These are phyloP conservation scores for Pissodes strobi DNA, from an alignment of 1,140 invertebrate genomes.

Conservation along the genomic window DNA sequence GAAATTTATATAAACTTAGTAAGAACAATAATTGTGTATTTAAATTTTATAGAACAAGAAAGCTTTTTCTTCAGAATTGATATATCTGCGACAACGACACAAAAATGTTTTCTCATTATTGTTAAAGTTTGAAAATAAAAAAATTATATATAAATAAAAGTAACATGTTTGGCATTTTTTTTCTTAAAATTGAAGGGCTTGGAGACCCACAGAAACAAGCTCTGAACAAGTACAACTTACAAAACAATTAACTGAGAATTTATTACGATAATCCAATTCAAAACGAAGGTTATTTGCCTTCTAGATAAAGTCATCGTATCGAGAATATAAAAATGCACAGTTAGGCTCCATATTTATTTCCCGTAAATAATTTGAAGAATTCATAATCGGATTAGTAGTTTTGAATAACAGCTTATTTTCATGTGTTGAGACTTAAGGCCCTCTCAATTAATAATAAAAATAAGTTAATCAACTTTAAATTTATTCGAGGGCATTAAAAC, in stretches of 20 bases:
- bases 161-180: too few species aligned
- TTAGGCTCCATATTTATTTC: conserved; percentile 11
- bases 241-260: conserved; percentile 1
- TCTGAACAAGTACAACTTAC: background rate
- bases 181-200: too few species aligned
- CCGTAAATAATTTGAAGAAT: conserved; percentile 19
- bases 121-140: too few species aligned
- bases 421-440: background rate
- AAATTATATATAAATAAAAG: too few species aligned
- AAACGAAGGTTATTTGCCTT: background rate
- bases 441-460: conserved; percentile 8
- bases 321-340: conserved; percentile 8
- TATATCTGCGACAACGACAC: too few species aligned
- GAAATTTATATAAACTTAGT: too few species aligned
- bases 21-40: too few species aligned
- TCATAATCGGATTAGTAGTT: conserved; percentile 14
- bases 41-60: too few species aligned
- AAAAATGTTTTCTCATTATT: too few species aligned
- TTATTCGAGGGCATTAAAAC: conserved; percentile 12
- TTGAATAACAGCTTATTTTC: conserved; percentile 6
- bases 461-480: conserved; percentile 14
- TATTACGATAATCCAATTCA: conserved; percentile 8
- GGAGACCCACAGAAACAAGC: too few species aligned
- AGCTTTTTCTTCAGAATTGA: too few species aligned
- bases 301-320: background rate